These are phyloP conservation scores for Eretmochelys imbricata DNA, from an alignment of 2,113 vertebrate genomes.

Conservation along the genomic window DNA sequence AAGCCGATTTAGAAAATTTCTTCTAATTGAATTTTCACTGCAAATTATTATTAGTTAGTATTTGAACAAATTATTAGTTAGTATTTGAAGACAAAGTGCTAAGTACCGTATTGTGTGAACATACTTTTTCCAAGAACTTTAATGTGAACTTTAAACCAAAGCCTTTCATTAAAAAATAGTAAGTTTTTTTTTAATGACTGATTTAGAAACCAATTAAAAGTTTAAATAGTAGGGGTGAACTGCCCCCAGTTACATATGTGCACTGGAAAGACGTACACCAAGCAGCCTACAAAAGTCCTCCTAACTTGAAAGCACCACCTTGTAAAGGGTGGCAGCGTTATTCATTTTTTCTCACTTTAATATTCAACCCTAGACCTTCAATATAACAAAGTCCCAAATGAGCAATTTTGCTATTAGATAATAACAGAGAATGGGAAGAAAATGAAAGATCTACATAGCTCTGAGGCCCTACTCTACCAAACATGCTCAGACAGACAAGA, in stretches of 20 bases:
- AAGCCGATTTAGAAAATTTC: background rate
- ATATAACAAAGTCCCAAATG: background rate
- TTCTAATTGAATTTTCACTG: background rate
- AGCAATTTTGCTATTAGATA: background rate
- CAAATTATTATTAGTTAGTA: background rate
- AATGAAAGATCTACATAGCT: background rate
- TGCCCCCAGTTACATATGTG: background rate
- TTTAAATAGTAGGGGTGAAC: background rate
- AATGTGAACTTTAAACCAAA: accelerated
- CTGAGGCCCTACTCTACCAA: background rate
- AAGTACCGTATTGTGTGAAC: background rate
- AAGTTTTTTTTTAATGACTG: too few species aligned
- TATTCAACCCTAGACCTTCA: background rate
- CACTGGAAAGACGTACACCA: slow-evolving; percentile 25
- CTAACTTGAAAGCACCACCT: background rate
- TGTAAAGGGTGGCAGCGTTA: background rate
- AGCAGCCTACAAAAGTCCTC: slow-evolving; percentile 18
- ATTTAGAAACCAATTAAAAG: background rate
- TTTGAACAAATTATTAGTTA: background rate
- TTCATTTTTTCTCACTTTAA: slow-evolving; percentile 2
- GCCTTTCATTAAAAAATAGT: background rate
- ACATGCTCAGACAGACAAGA: background rate
- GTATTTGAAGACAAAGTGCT: background rate
- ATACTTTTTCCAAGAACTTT: background rate
- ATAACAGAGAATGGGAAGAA: slow-evolving; percentile 10